Conservation (phyloP, 1,140 invertebrate species). For the Neotoxoptera formosana region DNA sequence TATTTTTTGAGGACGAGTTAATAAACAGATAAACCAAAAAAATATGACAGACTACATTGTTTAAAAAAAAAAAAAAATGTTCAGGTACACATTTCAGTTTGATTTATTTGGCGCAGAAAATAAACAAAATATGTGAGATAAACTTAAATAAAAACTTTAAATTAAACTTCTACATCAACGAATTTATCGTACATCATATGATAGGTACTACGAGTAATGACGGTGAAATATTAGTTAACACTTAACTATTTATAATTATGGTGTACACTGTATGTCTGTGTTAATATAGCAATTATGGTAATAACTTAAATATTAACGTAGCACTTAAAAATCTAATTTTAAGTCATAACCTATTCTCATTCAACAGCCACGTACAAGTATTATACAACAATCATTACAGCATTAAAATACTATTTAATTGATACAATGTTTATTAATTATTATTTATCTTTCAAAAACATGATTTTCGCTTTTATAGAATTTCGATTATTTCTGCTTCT, state of each 20-base stretch:
- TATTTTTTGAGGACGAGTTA: conserved; percentile 8
- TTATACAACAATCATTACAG: background rate
- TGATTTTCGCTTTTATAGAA: background rate
- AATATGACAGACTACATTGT: background rate
- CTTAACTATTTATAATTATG: background rate
- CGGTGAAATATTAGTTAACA: background rate
- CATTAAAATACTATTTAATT: background rate
- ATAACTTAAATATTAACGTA: background rate
- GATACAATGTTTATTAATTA: background rate
- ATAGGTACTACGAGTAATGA: background rate
- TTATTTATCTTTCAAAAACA: background rate
- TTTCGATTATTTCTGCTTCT: background rate
- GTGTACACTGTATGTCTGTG: background rate
- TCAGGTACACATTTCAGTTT: background rate
- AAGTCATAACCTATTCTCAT: background rate
- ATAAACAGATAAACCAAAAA: background rate
- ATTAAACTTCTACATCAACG: background rate
- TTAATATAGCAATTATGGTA: background rate
- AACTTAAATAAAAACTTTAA: background rate
- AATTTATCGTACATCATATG: background rate
- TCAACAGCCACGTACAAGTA: background rate
- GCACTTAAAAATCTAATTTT: background rate
- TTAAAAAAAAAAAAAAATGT: background rate
- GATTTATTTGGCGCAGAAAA: background rate
- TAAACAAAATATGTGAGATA: background rate